Base-by-base conservation (phyloP, 1,140 invertebrate genomes). In the Bombus sylvicola region DNA sequence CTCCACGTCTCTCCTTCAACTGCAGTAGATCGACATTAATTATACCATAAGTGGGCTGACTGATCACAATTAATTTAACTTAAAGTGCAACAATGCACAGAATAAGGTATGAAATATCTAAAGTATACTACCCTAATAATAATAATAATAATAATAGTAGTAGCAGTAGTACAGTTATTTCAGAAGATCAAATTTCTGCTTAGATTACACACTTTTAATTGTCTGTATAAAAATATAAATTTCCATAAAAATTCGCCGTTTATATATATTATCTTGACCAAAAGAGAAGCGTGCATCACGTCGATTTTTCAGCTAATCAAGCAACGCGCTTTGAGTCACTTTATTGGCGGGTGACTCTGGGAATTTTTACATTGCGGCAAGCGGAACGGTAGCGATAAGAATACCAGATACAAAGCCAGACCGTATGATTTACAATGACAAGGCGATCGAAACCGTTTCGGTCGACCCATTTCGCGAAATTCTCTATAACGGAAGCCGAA, bases 401-500 rank as follows among this genome's bases (percentile, higher is more conserved):
- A 22, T 22, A 6, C 66, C 10, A 72, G 75, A 84, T 84, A 79
- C 31, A 71, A 28, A 69, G n/a, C 43, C 34, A 2, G n/a, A 2
- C 31, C 47, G 37, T 43, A 81, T 73, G 78, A 81, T 81, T 85
- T 85, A 84, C 66, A 85, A 64, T 59, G 71, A 81, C 78, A 39
- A 53, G 68, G 57, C 78, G 76, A 85, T 85, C 71, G 78, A 57
- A 57, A n/a, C 68, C 34, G 69, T 72, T 74, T 66, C 12, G 57
- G 53, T 3, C 69, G 57, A 66, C 57, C 81, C 79, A 91, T 91
- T 87, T 84, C 83, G 59, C 53, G 83, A 86, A 91, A 89, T 89
- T 79, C 85, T 82, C 86, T 72, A 76, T 87, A 89, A 89, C 89
- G 87, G 84, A 62, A 88, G 87, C 86, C 79, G 66, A 86, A 76